A percentile compares a stretch with the other conserved stretches of the same genome.
Evolutionary conservation across 2,113 vertebrate genomes (phyloP).

Genomic region (Athene noctua): DNA sequence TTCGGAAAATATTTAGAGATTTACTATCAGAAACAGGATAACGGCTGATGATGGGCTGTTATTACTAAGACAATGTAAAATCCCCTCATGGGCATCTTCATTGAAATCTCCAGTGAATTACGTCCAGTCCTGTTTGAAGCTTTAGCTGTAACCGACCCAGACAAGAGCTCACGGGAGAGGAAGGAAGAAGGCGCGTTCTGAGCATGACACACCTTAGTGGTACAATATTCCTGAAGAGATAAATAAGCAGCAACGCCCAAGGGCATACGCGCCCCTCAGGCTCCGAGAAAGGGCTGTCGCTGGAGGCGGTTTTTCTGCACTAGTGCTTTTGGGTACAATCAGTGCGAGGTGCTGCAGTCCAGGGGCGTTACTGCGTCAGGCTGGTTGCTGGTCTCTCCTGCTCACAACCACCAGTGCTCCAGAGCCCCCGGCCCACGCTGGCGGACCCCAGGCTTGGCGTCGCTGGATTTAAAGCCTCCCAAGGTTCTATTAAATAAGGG

Average conservation of each 20-base stretch:
- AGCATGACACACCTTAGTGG: background rate
- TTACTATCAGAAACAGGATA: background rate
- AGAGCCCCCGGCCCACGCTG: background rate
- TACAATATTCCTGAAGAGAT: background rate
- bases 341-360: background rate
- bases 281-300: background rate
- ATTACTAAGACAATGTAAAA: background rate
- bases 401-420: fast-evolving
- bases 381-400: background rate
- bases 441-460: no score
- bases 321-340: background rate
- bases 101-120: background rate
- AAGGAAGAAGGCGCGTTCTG: background rate
- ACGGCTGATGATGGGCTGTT: background rate
- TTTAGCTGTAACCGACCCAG: background rate
- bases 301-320: no score
- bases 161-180: background rate
- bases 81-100: background rate
- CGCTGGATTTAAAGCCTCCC: no score
- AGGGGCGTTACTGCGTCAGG: fast-evolving
- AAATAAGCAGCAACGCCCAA: background rate
- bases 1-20: background rate
- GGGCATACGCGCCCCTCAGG: background rate
- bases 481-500: background rate
- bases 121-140: background rate